Percentiles rank a stretch among this genome's conserved stretches.
Evolutionary conservation across 2,113 vertebrate genomes (phyloP).

Genomic region (Cricetomys ansorgei): DNA sequence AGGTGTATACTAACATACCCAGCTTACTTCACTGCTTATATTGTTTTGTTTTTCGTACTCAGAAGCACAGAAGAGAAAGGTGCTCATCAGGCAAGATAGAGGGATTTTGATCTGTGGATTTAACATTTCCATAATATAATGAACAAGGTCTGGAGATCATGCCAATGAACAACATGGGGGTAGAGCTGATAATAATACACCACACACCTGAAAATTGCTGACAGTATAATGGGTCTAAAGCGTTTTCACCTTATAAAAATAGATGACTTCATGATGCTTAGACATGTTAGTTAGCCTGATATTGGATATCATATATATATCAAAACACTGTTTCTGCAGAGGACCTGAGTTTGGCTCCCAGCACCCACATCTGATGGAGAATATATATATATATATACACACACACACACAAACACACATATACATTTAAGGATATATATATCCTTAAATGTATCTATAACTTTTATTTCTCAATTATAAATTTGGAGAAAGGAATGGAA

Average conservation of each 20-base stretch:
- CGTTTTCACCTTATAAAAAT: not conserved
- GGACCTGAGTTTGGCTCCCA: no score
- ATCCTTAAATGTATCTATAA: not conserved
- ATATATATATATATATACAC: no score
- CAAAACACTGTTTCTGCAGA: no score
- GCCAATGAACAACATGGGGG: not conserved
- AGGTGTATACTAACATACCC: not conserved
- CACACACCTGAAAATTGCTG: not conserved
- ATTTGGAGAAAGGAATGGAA: not conserved
- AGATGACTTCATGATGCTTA: not conserved
- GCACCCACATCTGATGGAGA: no score
- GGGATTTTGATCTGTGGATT: not conserved
- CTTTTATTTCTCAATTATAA: not conserved
- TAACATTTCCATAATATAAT: not conserved
- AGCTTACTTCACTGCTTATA: not conserved
- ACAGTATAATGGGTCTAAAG: not conserved
- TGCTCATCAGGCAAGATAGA: not conserved
- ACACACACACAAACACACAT: no score
- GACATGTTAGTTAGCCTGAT: not conserved
- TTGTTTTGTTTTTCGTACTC: not conserved
- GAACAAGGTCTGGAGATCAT: not conserved
- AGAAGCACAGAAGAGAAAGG: not conserved
- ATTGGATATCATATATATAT: not conserved
- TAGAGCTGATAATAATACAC: not conserved
- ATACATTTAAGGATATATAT: no score